These are phyloP conservation scores for Acanthosepion lycidas DNA, from an alignment of 2,888 invertebrate genomes.

Conservation along the genomic window DNA sequence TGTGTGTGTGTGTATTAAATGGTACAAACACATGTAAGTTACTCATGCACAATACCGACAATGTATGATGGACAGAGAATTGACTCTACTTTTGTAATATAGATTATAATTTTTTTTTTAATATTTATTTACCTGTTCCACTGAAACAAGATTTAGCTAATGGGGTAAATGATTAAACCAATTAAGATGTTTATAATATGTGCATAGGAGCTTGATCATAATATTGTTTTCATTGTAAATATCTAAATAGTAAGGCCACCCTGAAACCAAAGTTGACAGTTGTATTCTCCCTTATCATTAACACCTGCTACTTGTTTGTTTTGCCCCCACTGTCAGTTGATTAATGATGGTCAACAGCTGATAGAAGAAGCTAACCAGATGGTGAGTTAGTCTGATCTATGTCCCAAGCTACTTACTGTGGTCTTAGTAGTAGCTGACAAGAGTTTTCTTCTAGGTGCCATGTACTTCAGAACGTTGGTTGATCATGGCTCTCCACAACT, in stretches of 20 bases:
- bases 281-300: neutral
- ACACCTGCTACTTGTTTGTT: neutral
- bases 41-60: too few species aligned
- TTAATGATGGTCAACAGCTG: constrained; percentile 9
- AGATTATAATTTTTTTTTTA: neutral
- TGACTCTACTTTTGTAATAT: too few species aligned
- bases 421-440: neutral
- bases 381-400: neutral
- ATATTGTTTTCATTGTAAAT: neutral
- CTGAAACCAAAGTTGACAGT: neutral
- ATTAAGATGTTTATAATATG: neutral
- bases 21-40: too few species aligned
- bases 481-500: too few species aligned
- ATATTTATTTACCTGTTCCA: neutral
- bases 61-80: too few species aligned
- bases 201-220: neutral
- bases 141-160: neutral
- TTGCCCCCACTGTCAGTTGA: neutral
- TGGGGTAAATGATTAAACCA: neutral
- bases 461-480: too few species aligned
- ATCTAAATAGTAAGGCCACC: neutral
- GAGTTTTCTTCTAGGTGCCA: neutral
- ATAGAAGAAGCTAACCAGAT: constrained; percentile 4
- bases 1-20: too few species aligned
- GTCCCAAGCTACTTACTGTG: neutral